phyloP scores from a whole-genome alignment of 1,140 invertebrate species.

The Bombyx mori region DNA sequence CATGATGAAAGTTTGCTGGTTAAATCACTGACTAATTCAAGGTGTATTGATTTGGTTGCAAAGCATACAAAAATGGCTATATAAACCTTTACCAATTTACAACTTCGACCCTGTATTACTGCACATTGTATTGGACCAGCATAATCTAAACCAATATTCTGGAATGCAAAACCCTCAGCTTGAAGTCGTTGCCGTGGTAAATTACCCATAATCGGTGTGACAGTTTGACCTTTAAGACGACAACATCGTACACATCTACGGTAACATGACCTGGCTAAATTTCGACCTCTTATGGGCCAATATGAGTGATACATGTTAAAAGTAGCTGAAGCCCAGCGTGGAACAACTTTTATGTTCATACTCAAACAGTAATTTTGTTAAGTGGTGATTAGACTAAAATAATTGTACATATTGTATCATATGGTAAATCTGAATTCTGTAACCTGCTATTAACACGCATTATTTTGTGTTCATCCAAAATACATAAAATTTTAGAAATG shows the following conservation, averaged over 20 bases:
- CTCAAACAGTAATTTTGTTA: neutral
- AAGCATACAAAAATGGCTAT: slow-evolving; percentile 1
- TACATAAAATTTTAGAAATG: slow-evolving; percentile 5
- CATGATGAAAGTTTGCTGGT: neutral
- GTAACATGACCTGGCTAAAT: slow-evolving; percentile 1
- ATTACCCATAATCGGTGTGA: slow-evolving; percentile 6
- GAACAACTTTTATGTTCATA: slow-evolving; percentile 4
- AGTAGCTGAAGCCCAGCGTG: slow-evolving; percentile 4
- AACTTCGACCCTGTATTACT: neutral
- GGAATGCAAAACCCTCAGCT: neutral
- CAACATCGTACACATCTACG: neutral
- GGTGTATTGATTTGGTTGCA: neutral
- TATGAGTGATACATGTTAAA: neutral
- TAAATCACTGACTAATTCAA: neutral
- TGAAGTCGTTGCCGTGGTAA: neutral
- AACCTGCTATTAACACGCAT: slow-evolving; percentile 1
- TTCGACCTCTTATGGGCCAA: slow-evolving; percentile 2
- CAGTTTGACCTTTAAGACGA: neutral
- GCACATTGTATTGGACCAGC: neutral
- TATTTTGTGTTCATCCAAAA: slow-evolving; percentile 3
- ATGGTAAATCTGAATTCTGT: neutral
- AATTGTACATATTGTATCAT: neutral
- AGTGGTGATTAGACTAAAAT: slow-evolving; percentile 1
- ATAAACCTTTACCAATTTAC: neutral
- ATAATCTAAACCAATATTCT: neutral